Conservation (phyloP, 2,113 vertebrate genomes). For the Lagopus leucura region DNA sequence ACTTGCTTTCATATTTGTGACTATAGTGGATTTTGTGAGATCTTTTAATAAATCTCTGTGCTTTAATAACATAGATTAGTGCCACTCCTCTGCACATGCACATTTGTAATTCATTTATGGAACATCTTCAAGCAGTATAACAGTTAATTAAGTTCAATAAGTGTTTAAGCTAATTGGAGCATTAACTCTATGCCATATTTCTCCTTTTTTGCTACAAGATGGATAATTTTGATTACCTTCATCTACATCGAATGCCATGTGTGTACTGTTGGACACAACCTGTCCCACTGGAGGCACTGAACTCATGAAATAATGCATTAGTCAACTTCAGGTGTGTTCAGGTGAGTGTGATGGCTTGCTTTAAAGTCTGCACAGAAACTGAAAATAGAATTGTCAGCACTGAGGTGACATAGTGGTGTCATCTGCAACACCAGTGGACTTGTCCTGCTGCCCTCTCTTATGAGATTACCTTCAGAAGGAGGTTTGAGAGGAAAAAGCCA, state of each 20-base stretch:
- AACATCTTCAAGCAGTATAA: constrained; percentile 12
- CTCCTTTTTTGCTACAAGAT: not conserved
- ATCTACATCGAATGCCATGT: not conserved
- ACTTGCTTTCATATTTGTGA: not conserved
- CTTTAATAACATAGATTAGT: not conserved
- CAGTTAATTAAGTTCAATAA: constrained; percentile 27
- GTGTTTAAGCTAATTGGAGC: constrained; percentile 5
- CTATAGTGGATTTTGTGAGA: not conserved
- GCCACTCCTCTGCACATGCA: not conserved
- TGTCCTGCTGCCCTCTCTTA: not conserved
- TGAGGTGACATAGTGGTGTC: not conserved
- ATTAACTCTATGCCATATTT: not conserved
- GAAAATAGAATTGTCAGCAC: not conserved
- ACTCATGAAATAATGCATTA: not conserved
- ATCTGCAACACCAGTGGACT: not conserved
- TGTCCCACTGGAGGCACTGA: not conserved
- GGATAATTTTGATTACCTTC: not conserved
- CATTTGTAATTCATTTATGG: not conserved
- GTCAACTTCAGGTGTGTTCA: not conserved
- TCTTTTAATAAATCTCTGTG: not conserved
- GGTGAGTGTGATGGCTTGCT: not conserved
- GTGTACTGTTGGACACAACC: not conserved
- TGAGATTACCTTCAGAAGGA: not conserved
- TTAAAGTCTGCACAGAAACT: not conserved
- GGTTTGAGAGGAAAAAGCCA: not conserved